phyloP scores from a whole-genome alignment of 1,140 invertebrate species.

The Berghia stephanieae region DNA sequence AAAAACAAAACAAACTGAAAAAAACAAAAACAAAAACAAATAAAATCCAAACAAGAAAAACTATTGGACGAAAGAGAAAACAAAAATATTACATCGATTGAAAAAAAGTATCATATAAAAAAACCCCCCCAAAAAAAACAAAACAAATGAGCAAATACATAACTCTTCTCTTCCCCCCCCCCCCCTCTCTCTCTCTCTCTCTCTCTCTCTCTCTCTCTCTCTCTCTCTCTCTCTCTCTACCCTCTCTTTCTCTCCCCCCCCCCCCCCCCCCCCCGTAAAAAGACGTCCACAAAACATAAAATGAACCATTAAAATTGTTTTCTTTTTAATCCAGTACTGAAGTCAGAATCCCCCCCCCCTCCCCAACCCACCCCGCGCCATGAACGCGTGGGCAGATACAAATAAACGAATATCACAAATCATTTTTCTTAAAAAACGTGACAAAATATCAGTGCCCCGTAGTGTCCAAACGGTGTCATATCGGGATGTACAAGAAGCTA shows the following conservation, averaged over 20 bases:
- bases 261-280: not conserved
- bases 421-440: not conserved
- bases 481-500: no score
- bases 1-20: not conserved
- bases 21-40: not conserved
- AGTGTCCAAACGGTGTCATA: no score
- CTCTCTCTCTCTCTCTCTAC: not conserved
- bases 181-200: not conserved
- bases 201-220: not conserved
- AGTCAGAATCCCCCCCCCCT: no score
- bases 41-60: not conserved
- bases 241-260: not conserved
- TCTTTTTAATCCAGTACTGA: no score
- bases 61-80: not conserved
- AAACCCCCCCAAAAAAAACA: no score
- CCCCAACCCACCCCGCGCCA: no score
- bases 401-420: not conserved
- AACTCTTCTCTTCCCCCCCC: no score
- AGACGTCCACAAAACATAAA: not conserved
- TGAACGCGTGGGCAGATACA: not conserved
- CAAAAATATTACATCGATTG: not conserved
- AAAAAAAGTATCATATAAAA: not conserved
- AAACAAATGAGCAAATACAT: no score
- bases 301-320: not conserved
- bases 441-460: not conserved